A percentile compares a stretch with the other conserved stretches of the same genome.
These are phyloP conservation scores for Caenorhabditis sulstoni DNA, from an alignment of 2,888 invertebrate genomes.

Conservation along the genomic window DNA sequence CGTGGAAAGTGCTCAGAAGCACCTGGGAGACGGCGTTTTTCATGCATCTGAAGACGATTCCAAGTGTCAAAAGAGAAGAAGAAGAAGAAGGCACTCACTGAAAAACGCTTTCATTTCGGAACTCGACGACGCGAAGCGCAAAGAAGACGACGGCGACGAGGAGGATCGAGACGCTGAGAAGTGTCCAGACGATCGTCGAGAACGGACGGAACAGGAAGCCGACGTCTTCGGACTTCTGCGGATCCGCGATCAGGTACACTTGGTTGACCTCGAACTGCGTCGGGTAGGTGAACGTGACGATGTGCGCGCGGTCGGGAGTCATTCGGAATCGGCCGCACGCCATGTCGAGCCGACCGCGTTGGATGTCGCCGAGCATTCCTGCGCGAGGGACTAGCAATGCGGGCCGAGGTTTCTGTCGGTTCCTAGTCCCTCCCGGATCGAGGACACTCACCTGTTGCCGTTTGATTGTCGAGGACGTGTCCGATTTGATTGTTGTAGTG, in stretches of 20 bases:
- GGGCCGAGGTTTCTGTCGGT: not conserved
- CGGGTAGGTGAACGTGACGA: conserved; percentile 57
- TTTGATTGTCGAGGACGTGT: conserved; percentile 42
- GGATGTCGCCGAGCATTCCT: conserved; percentile 61
- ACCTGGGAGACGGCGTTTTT: conserved; percentile 47
- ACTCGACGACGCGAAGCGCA: conserved; percentile 49
- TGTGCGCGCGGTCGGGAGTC: conserved; percentile 50
- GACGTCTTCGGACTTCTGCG: conserved; percentile 50
- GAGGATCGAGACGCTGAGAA: conserved; percentile 34
- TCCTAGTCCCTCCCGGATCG: not conserved
- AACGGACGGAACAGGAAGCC: conserved; percentile 58
- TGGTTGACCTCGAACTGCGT: conserved; percentile 59
- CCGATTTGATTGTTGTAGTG: conserved; percentile 57
- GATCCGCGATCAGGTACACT: conserved; percentile 54
- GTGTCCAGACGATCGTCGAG: conserved; percentile 45
- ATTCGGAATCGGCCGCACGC: conserved; percentile 59
- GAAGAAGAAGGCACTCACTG: too few species aligned
- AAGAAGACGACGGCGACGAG: conserved; percentile 48
- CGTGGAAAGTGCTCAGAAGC: conserved; percentile 45
- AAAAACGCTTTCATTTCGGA: not conserved
- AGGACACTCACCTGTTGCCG: conserved; percentile 42
- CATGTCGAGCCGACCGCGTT: conserved; percentile 53
- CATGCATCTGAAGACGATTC: conserved; percentile 38
- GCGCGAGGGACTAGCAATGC: too few species aligned
- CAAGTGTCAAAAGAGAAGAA: too few species aligned